These are phyloP conservation scores for Drosophila yooni DNA, from an alignment of 2,888 invertebrate species.

Conservation along the genomic window DNA sequence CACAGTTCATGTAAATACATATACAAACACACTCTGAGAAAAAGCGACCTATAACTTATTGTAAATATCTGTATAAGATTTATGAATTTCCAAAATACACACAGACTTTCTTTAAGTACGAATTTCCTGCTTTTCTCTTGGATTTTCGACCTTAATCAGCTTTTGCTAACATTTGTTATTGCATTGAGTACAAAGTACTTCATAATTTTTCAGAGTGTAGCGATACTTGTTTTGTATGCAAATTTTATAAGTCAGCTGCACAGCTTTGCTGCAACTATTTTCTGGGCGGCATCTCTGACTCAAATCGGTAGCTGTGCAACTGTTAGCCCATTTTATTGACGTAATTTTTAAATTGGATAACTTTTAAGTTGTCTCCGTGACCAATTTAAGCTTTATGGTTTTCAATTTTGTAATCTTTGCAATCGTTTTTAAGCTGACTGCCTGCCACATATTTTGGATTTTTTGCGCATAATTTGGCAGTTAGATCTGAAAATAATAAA, in stretches of 20 bases:
- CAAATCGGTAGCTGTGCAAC: background rate
- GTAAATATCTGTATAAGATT: background rate
- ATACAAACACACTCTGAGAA: slow-evolving; percentile 3
- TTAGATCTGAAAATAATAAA: slow-evolving; percentile 70
- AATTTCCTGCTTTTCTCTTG: background rate
- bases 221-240: slow-evolving; percentile 31
- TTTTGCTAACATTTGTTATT: background rate
- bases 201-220: background rate
- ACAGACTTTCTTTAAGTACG: background rate
- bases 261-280: slow-evolving; percentile 25
- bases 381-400: slow-evolving; percentile 6
- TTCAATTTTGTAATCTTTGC: slow-evolving; percentile 24
- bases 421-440: slow-evolving; percentile 47
- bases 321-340: slow-evolving; percentile 5
- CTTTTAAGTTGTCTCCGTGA: background rate
- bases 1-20: slow-evolving; percentile 19
- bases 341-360: background rate
- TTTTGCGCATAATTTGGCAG: slow-evolving; percentile 61
- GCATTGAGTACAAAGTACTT: background rate
- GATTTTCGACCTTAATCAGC: background rate
- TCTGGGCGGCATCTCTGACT: background rate
- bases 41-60: background rate
- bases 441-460: slow-evolving; percentile 56
- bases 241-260: slow-evolving; percentile 43
- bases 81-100: background rate